Conservation (phyloP, 2,888 invertebrate genomes). For the Notodromas monacha region DNA sequence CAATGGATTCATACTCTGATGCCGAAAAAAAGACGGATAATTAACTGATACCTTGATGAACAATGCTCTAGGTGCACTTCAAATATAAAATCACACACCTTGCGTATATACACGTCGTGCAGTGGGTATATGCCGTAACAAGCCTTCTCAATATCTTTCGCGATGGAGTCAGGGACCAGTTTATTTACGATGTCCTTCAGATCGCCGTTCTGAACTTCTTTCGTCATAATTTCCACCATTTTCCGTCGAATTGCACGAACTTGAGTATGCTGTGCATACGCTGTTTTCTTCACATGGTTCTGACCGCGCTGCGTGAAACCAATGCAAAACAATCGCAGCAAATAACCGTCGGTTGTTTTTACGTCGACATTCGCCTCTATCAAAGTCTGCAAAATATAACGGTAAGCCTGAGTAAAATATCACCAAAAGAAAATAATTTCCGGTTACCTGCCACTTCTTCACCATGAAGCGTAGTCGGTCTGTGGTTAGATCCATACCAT, state of each 20-base stretch:
- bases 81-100: too few species aligned
- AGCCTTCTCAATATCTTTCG: constrained; percentile 91
- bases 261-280: constrained; percentile 93
- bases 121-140: constrained; percentile 91
- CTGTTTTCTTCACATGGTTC: constrained; percentile 77
- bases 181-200: constrained; percentile 86
- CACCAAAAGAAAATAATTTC: too few species aligned
- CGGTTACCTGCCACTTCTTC: constrained; percentile 98
- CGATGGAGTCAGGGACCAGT: constrained; percentile 86
- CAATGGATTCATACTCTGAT: too few species aligned
- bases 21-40: too few species aligned
- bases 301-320: constrained; percentile 92
- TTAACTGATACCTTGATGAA: too few species aligned
- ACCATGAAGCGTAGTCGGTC: constrained; percentile 98
- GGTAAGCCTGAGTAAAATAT: too few species aligned
- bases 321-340: constrained; percentile 86
- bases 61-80: too few species aligned
- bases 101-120: constrained; percentile 89
- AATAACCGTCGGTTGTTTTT: constrained; percentile 68
- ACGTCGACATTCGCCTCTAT: constrained; percentile 92
- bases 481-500: constrained; percentile 96
- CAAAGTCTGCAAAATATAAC: too few species aligned
- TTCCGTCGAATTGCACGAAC: constrained; percentile 70
- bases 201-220: constrained; percentile 61
- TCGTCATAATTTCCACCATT: constrained; percentile 85